phyloP scores from a whole-genome alignment of 92 coral and sea anemone genomes.

The Palythoa caribaeorum region DNA sequence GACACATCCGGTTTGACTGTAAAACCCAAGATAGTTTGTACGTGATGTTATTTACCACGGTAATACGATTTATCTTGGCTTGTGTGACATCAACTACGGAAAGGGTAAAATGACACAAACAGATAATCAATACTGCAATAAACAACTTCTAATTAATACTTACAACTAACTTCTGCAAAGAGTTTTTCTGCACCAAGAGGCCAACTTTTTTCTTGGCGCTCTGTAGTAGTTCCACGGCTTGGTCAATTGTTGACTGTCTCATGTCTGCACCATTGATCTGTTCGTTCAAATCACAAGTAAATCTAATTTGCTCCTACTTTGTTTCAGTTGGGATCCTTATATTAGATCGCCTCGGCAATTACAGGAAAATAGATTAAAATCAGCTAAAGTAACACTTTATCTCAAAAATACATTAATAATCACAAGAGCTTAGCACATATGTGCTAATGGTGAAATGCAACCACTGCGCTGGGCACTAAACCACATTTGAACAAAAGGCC shows the following conservation, averaged over 20 bases:
- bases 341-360: not conserved
- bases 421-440: too few species aligned
- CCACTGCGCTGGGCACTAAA: too few species aligned
- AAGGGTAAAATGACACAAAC: too few species aligned
- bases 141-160: slow-evolving; percentile 7
- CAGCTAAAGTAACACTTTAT: too few species aligned
- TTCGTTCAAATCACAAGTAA: not conserved
- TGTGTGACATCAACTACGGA: too few species aligned
- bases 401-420: too few species aligned
- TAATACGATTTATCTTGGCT: too few species aligned
- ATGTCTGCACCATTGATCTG: slow-evolving; percentile 86
- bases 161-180: slow-evolving; percentile 85
- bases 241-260: slow-evolving; percentile 68
- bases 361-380: not conserved
- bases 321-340: not conserved
- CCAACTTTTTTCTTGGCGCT: slow-evolving; percentile 80
- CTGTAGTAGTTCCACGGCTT: slow-evolving; percentile 78
- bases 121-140: not conserved
- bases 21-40: too few species aligned
- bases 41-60: too few species aligned
- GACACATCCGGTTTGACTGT: too few species aligned
- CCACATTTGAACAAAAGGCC: too few species aligned
- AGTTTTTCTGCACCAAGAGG: slow-evolving; percentile 84
- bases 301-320: not conserved
- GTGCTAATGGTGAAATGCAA: too few species aligned